These are phyloP conservation scores for Sturnus vulgaris DNA, from an alignment of 2,113 vertebrate species.

Conservation along the genomic window DNA sequence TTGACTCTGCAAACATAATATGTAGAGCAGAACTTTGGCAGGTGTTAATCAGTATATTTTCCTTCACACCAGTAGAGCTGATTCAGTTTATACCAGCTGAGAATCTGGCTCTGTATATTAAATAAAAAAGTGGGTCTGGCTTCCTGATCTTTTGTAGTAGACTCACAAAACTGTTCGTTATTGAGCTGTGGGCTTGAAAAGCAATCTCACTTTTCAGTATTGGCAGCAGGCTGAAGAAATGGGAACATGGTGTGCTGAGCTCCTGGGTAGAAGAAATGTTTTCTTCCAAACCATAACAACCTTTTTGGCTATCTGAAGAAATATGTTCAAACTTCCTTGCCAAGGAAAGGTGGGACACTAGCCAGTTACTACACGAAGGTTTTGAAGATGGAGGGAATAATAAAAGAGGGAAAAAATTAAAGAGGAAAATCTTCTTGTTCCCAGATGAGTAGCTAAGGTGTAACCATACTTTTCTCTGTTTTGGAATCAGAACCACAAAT, in stretches of 20 bases:
- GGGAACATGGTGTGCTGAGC: slow-evolving; percentile 56
- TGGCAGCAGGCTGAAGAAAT: slow-evolving; percentile 42
- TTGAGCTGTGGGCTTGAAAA: slow-evolving; percentile 43
- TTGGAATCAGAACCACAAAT: not conserved
- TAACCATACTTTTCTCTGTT: not conserved
- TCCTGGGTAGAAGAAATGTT: slow-evolving; percentile 53
- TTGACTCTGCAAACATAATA: slow-evolving; percentile 41
- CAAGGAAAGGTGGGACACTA: slow-evolving; percentile 21
- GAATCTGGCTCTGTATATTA: slow-evolving; percentile 16
- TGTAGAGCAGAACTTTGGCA: slow-evolving; percentile 50
- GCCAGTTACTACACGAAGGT: slow-evolving; percentile 51
- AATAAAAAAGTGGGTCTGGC: slow-evolving; percentile 16
- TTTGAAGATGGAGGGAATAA: slow-evolving; percentile 53
- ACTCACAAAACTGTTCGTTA: slow-evolving; percentile 5
- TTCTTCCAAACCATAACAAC: slow-evolving; percentile 53
- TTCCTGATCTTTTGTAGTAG: slow-evolving; percentile 53
- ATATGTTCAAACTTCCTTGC: slow-evolving; percentile 48
- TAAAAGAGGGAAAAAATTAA: not conserved
- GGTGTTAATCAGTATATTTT: slow-evolving; percentile 56
- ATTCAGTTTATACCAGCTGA: slow-evolving; percentile 44
- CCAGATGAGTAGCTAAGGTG: not conserved
- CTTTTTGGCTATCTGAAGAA: slow-evolving; percentile 49
- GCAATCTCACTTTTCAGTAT: slow-evolving; percentile 23
- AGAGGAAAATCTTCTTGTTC: slow-evolving; percentile 18
- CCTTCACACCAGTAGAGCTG: not conserved